phyloP scores from a whole-genome alignment of 2,113 vertebrate genomes.

The Elaphurus davidianus region DNA sequence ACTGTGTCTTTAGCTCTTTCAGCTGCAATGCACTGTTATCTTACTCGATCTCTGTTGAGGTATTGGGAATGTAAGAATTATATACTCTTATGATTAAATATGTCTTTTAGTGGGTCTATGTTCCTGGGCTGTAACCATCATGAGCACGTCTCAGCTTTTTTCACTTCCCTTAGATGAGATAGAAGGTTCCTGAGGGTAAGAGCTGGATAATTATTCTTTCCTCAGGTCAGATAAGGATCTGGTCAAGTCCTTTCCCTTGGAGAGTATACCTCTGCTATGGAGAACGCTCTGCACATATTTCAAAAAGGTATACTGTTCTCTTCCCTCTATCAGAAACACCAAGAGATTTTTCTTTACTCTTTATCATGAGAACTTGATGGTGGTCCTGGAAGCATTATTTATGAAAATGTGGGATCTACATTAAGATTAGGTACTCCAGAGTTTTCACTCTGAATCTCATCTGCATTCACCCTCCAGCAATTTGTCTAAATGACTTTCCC shows the following conservation, averaged over 20 bases:
- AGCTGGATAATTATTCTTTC: not conserved
- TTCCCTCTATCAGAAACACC: not conserved
- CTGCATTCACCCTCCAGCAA: not conserved
- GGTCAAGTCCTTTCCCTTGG: not conserved
- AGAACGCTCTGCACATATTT: not conserved
- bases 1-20: not conserved
- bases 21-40: not conserved
- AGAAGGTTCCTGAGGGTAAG: not conserved
- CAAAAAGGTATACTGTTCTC: not conserved
- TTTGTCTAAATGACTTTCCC: not conserved
- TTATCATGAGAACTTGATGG: not conserved
- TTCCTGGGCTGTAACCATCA: not conserved
- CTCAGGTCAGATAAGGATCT: not conserved
- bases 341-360: not conserved
- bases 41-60: not conserved
- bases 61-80: not conserved
- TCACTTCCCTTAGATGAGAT: not conserved
- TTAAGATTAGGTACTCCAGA: not conserved
- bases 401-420: not conserved
- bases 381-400: not conserved
- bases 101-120: not conserved
- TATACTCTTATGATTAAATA: not conserved
- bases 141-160: not conserved
- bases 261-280: not conserved
- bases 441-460: not conserved